Evolutionary conservation across 2,888 invertebrate species (phyloP), one percentile per base, ranked within the genome.

Genomic region (Philonicus albiceps): DNA sequence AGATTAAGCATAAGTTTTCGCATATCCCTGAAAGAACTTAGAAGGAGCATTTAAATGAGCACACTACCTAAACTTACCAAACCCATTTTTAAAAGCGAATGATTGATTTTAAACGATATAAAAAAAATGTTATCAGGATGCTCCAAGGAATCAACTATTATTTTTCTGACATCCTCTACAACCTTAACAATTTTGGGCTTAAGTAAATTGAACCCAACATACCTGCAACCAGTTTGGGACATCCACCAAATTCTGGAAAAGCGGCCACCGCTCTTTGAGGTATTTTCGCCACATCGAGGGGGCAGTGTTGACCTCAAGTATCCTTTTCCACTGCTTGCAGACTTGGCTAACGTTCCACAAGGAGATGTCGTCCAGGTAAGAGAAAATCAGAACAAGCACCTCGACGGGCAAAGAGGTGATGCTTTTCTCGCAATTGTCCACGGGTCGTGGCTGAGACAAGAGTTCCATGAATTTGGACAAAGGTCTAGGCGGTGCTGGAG

Each of bases 301-400:
- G 0, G 96, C 94, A 87, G 96, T 95, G 89, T 97, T 96, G 88
- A 96, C 95, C 86, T 95, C 94, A 85, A 98, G 93, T 43, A 98
- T 94, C 72, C 96, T 95, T 88, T 95, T 94, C 98, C 98, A 98
- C 88, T 97, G 95, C 88, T 94, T 93, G 91, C 97, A 98, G 40
- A 98, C 98, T 91, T 96, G 96, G 55, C 96, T 96, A 87, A 96
- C 96, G 90, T 96, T 96, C 95, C 97, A 96, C 89, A 98, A 93
- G 0, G 98, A 98, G 90, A 98, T 94, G 92, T 98, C 98, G 91
- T 98, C 98, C 90, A 98, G 93, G 92, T 97, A 96, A 83, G 96
- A 95, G 92, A 98, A 98, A 88, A 98, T 97, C 88, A 96, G 95
- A 83, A 98, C 94, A 90, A 98, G 93, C 89, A 98, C 97, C 95